phyloP scores from a whole-genome alignment of 2,113 vertebrate genomes.

The Tamias sibiricus region DNA sequence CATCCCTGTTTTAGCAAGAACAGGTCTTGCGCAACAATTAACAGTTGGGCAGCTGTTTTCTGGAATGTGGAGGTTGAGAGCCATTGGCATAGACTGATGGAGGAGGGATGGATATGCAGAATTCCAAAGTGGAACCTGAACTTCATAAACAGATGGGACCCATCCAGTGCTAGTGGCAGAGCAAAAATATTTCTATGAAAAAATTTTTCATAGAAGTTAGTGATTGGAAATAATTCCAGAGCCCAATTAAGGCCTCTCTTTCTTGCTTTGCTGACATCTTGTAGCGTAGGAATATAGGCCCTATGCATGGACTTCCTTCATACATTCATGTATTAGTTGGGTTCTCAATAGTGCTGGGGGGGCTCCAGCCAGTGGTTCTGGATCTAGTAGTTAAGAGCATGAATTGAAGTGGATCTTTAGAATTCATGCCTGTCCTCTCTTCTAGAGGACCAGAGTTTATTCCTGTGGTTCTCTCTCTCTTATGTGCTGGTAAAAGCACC shows the following conservation, averaged over 20 bases:
- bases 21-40: background rate
- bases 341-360: background rate
- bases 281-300: background rate
- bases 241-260: background rate
- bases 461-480: background rate
- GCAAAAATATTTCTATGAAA: background rate
- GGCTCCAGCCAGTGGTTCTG: background rate
- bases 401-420: background rate
- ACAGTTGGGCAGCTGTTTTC: background rate
- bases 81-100: background rate
- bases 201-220: background rate
- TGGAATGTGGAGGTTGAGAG: background rate
- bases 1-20: background rate
- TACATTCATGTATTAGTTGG: background rate
- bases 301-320: background rate
- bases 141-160: background rate
- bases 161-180: background rate
- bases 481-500: constrained; percentile 3
- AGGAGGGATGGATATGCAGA: background rate
- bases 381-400: background rate
- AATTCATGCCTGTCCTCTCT: background rate
- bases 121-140: background rate
- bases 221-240: background rate
- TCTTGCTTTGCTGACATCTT: background rate
- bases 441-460: background rate